These are phyloP conservation scores for Psittacula cyanocephala DNA, from an alignment of 2,113 vertebrate species.

Conservation along the genomic window DNA sequence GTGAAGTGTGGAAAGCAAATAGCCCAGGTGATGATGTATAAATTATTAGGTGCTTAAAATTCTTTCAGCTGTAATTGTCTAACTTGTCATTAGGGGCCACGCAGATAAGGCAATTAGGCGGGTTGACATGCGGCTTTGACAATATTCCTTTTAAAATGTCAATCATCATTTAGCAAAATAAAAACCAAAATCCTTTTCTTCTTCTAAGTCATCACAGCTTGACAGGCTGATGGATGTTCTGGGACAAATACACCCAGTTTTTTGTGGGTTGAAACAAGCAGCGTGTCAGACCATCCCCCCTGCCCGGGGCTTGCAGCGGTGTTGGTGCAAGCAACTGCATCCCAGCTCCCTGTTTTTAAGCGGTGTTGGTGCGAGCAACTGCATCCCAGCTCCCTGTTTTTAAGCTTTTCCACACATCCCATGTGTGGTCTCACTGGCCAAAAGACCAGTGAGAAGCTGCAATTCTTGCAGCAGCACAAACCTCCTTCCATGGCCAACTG, in stretches of 20 bases:
- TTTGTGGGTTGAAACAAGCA: neutral
- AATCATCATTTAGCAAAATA: neutral
- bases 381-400: neutral
- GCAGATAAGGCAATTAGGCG: neutral
- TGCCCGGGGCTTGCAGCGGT: accelerated
- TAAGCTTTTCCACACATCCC: neutral
- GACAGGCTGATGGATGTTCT: neutral
- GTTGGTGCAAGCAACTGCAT: accelerated
- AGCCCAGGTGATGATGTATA: neutral
- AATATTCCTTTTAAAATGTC: neutral
- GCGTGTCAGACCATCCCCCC: neutral
- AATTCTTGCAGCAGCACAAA: neutral
- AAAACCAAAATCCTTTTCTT: neutral
- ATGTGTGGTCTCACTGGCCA: accelerated
- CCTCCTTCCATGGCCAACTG: neutral
- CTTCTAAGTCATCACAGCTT: neutral
- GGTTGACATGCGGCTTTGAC: neutral
- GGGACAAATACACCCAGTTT: neutral
- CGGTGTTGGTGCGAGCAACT: accelerated
- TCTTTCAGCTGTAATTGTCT: neutral
- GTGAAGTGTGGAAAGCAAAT: neutral
- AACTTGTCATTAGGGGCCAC: neutral
- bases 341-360: neutral
- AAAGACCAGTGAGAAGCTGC: neutral
- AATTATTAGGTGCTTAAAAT: neutral